These are phyloP conservation scores for Chionomys nivalis DNA, from an alignment of 2,113 vertebrate species.

Conservation along the genomic window DNA sequence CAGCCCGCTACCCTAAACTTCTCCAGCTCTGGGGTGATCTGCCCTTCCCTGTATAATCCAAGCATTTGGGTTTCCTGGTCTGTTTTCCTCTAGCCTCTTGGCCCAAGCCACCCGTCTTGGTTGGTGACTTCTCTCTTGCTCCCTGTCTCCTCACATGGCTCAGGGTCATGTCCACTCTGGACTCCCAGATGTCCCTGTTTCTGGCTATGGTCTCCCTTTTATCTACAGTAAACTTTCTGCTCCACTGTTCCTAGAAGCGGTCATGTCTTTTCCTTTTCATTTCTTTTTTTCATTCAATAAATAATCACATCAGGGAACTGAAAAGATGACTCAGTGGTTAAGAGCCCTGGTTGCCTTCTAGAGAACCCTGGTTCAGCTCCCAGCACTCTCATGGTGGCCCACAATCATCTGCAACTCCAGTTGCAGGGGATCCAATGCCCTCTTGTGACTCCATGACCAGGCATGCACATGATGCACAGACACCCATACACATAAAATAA, in stretches of 20 bases:
- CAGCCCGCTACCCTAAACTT: neutral
- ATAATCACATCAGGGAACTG: neutral
- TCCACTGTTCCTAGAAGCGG: neutral
- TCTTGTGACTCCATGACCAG: neutral
- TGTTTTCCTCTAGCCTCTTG: neutral
- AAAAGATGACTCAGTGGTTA: neutral
- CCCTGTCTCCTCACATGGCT: neutral
- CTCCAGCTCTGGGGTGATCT: neutral
- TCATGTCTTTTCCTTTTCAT: neutral
- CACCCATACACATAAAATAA: neutral
- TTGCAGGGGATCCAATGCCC: neutral
- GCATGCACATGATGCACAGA: neutral
- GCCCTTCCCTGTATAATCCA: neutral
- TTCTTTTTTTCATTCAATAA: neutral
- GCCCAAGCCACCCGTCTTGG: neutral
- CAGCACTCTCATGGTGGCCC: neutral
- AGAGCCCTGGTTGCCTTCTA: neutral
- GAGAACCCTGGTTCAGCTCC: neutral
- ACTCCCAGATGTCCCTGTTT: neutral
- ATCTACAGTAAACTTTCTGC: neutral
- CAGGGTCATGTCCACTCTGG: neutral
- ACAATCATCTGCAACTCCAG: neutral
- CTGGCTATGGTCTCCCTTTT: neutral
- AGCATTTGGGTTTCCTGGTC: neutral
- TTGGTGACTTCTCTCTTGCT: neutral